Percentiles rank a stretch among this genome's conserved stretches.
Conservation (phyloP, 2,888 invertebrate species). For the Meganola albula region DNA sequence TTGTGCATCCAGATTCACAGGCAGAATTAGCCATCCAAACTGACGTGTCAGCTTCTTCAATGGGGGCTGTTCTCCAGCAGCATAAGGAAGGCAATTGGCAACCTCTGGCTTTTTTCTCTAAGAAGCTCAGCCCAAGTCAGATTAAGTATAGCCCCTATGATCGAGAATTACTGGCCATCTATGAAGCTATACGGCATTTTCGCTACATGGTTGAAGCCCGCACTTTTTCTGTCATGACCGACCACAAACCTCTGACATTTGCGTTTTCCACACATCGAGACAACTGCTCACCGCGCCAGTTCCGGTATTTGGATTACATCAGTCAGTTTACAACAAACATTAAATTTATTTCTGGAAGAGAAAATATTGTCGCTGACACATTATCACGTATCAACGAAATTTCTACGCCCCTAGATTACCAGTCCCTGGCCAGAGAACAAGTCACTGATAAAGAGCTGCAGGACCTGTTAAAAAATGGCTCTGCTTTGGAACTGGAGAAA, state of each 20-base stretch:
- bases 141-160: constrained; percentile 10
- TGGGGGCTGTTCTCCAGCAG: constrained; percentile 44
- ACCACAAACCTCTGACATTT: constrained; percentile 12
- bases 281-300: too few species aligned
- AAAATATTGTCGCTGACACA: too few species aligned
- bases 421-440: too few species aligned
- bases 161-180: constrained; percentile 12
- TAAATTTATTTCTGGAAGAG: too few species aligned
- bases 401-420: too few species aligned
- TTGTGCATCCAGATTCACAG: constrained; percentile 31
- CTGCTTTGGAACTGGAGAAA: too few species aligned
- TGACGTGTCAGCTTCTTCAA: constrained; percentile 44
- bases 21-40: constrained; percentile 31
- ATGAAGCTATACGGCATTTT: constrained; percentile 7
- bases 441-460: too few species aligned
- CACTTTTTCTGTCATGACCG: constrained; percentile 7
- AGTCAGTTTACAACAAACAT: too few species aligned
- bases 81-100: constrained; percentile 23
- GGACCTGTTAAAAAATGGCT: too few species aligned
- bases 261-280: too few species aligned
- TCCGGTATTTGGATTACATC: too few species aligned
- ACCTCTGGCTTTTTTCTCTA: constrained; percentile 13
- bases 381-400: too few species aligned
- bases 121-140: constrained; percentile 7
- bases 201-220: constrained; percentile 13